A percentile compares a stretch with the other conserved stretches of the same genome.
These are phyloP conservation scores for Tapirus indicus DNA, from an alignment of 2,797 vertebrate genomes.

Conservation along the genomic window DNA sequence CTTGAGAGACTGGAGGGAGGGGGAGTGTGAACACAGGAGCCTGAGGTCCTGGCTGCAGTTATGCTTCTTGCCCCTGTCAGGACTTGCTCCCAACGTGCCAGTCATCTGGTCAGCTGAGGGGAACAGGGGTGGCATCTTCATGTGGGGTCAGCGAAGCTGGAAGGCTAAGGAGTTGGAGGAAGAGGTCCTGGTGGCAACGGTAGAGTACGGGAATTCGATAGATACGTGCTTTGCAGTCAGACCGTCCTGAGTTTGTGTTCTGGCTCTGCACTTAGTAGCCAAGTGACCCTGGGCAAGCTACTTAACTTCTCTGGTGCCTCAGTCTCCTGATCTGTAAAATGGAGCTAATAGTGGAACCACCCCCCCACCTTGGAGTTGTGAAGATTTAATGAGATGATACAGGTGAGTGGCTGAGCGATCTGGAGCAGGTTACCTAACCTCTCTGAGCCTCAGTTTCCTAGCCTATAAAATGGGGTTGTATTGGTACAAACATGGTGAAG, in stretches of 20 bases:
- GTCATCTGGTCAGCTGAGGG: not conserved
- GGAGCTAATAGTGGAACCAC: too few relatives aligned
- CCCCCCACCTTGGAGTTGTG: not conserved
- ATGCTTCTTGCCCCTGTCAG: too few relatives aligned
- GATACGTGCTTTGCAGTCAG: not conserved
- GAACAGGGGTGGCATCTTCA: not conserved
- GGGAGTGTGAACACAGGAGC: not conserved
- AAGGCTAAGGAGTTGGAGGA: not conserved
- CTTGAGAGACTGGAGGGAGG: not conserved
- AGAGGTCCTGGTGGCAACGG: not conserved
- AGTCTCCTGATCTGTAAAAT: not conserved
- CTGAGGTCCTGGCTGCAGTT: not conserved
- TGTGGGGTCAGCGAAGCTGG: not conserved
- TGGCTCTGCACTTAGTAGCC: not conserved
- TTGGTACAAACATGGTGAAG: not conserved
- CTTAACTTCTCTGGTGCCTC: not conserved
- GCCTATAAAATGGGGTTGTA: not conserved
- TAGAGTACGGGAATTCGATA: not conserved
- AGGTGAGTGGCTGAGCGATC: not conserved
- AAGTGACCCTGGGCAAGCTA: not conserved
- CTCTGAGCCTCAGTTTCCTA: constrained; percentile 27
- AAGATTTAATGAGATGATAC: not conserved
- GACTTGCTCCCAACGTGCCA: not conserved
- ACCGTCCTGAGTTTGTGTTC: not conserved
- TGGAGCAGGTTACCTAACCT: not conserved